Percentiles rank a stretch among this genome's conserved stretches.
These are phyloP conservation scores for Epirrhoe alternata DNA, from an alignment of 2,888 invertebrate genomes.

Conservation along the genomic window DNA sequence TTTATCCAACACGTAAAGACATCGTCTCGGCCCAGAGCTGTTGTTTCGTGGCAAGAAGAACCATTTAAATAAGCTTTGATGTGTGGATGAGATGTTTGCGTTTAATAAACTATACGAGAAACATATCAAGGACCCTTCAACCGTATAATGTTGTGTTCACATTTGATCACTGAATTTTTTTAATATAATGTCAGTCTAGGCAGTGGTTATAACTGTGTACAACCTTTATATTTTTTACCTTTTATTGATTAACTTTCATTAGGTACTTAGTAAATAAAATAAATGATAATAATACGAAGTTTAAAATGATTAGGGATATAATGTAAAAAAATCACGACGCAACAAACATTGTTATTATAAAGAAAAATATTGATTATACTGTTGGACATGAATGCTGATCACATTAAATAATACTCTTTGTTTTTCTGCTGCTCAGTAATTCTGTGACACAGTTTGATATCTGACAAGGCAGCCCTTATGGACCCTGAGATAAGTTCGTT, in stretches of 20 bases:
- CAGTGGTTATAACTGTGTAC: too few species aligned
- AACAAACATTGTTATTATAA: not conserved
- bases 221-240: too few species aligned
- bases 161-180: not conserved
- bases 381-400: not conserved
- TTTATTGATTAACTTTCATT: too few species aligned
- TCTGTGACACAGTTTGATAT: conserved; percentile 44
- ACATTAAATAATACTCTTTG: conserved; percentile 5
- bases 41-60: conserved; percentile 65
- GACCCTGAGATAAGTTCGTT: conserved; percentile 66
- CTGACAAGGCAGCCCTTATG: conserved; percentile 57
- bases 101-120: conserved; percentile 50
- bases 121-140: conserved; percentile 31
- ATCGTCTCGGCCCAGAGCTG: conserved; percentile 52
- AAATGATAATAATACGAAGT: too few species aligned
- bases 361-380: not conserved
- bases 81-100: conserved; percentile 61
- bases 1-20: conserved; percentile 56
- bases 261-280: too few species aligned
- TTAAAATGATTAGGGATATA: too few species aligned
- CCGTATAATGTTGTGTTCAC: conserved; percentile 10
- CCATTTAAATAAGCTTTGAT: conserved; percentile 74
- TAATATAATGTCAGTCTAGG: too few species aligned
- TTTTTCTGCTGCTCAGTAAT: conserved; percentile 31
- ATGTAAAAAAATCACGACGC: not conserved